Evolutionary conservation across 2,888 invertebrate species (phyloP), one percentile per base, ranked within the genome.

Genomic region (Antheraea assamensis): DNA sequence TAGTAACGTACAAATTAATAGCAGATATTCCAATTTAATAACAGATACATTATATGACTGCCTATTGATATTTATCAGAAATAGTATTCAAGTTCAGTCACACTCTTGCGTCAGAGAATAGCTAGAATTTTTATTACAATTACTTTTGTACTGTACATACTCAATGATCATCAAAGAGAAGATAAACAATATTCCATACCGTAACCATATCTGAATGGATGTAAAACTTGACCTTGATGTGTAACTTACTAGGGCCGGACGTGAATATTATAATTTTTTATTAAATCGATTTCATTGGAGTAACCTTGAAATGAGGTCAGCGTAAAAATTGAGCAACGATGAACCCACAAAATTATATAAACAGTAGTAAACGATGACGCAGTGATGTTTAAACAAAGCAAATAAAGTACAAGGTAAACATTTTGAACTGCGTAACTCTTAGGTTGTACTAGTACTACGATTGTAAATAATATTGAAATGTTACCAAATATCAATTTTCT

Each of bases 241-340:
- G 30, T 64, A 13, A 3, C 30, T 17, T 64, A 64, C 30, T 17
- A 27, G 27, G 30, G 13, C 30, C 3, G 27, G 30, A 64, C 58
- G 15, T 64, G 27, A 15, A 64, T 64, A 30, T n/a, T n/a, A n/a
- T n/a, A n/a, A n/a, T n/a, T 1, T 30, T 64, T 64, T 64, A 64
- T 64, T 64, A 17, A 15, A 64, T 64, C 30, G 17, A 64, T 64
- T 61, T 35, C 64, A 68, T 35, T 10, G 3, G 31, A 35, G n/a
- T 68, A 68, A 35, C 31, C 35, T 35, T 68, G 68, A 35, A 27
- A 68, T 68, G 35, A 68, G 8, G 68, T 68, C 31, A 35, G 68
- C 35, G 68, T 68, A 68, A 68, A 35, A 68, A 68, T 35, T 68
- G 68, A 35, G 31, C 68, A 68, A 68, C 68, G 68, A 35, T 68